A percentile compares a stretch with the other conserved stretches of the same genome.
Evolutionary conservation across 2,113 vertebrate species (phyloP).

Genomic region (Eonycteris spelaea): DNA sequence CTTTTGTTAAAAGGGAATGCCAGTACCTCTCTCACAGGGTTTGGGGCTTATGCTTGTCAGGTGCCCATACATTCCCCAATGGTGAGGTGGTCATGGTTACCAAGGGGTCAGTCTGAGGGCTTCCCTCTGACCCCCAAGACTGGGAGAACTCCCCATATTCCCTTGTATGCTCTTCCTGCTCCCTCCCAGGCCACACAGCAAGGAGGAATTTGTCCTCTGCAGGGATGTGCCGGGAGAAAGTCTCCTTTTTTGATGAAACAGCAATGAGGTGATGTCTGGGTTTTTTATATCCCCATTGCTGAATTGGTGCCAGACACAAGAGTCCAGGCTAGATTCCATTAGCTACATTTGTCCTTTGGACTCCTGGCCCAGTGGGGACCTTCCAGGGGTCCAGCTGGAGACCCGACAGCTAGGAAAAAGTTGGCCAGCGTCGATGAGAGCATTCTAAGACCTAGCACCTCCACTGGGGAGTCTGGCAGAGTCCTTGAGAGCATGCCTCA

Average conservation of each 20-base stretch:
- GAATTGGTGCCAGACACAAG: conserved; percentile 58
- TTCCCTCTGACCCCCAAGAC: background rate
- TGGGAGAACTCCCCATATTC: background rate
- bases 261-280: conserved; percentile 77
- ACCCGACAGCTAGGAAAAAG: background rate
- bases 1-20: background rate
- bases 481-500: background rate
- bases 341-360: conserved; percentile 47
- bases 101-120: background rate
- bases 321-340: background rate
- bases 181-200: background rate
- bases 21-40: background rate
- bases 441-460: background rate
- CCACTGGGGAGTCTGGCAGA: background rate
- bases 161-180: background rate
- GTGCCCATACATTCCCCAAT: background rate
- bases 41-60: background rate
- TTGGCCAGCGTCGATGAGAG: background rate
- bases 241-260: conserved; percentile 71
- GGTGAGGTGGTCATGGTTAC: background rate
- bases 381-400: background rate
- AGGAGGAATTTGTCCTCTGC: conserved; percentile 43
- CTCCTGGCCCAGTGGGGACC: background rate
- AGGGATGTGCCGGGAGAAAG: conserved; percentile 36
- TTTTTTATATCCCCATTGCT: conserved; percentile 67